These are phyloP conservation scores for Syngnathus acus DNA, from an alignment of 2,797 vertebrate species.

Conservation along the genomic window DNA sequence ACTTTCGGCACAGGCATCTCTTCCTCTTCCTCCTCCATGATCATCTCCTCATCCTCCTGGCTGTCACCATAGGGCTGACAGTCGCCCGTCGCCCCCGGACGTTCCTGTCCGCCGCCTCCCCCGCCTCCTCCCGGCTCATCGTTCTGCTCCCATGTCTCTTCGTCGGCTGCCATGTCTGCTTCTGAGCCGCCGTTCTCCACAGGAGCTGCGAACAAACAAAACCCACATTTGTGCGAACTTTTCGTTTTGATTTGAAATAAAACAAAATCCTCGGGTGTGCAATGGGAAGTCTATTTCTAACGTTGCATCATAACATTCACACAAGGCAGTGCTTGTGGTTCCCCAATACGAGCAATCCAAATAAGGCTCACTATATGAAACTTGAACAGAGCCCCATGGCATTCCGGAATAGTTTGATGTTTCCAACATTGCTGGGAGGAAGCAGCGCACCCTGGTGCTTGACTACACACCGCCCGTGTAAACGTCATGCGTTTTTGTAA, in stretches of 20 bases:
- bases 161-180: conserved; percentile 85
- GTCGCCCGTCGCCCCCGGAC: conserved; percentile 58
- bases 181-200: conserved; percentile 88
- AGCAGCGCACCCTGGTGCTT: neutral
- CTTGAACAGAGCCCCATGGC: neutral
- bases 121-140: conserved; percentile 81
- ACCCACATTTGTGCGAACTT: neutral
- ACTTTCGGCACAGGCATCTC: conserved; percentile 86
- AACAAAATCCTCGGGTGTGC: neutral
- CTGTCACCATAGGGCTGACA: conserved; percentile 63
- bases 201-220: conserved; percentile 50
- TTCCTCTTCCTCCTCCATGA: conserved; percentile 93
- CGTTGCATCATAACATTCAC: conserved; percentile 53
- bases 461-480: conserved; percentile 6
- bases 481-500: neutral
- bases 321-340: conserved; percentile 30
- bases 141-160: conserved; percentile 97
- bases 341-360: conserved; percentile 27
- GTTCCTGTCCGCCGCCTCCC: conserved; percentile 77
- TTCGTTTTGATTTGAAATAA: neutral
- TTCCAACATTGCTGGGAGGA: conserved; percentile 1
- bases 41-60: conserved; percentile 81
- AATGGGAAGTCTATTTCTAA: conserved; percentile 48
- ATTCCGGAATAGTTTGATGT: neutral
- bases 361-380: conserved; percentile 25